Conservation (phyloP, 2,113 vertebrate genomes). For the Gopherus evgoodei region DNA sequence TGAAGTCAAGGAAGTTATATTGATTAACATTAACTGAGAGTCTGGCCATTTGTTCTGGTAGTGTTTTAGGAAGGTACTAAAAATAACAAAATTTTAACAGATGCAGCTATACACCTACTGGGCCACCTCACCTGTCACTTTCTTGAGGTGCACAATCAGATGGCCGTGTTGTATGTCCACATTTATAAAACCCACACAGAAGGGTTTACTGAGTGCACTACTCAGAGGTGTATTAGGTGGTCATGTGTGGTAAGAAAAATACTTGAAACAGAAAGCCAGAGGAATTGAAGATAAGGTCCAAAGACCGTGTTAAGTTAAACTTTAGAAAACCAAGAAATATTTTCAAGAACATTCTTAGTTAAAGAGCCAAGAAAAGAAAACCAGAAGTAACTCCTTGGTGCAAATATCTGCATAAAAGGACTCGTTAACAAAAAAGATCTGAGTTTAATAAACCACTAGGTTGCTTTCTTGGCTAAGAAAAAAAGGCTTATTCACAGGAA, state of each 20-base stretch:
- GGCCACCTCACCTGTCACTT: neutral
- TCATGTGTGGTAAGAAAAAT: slow-evolving; percentile 8
- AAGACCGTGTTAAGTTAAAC: slow-evolving; percentile 36
- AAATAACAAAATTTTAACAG: neutral
- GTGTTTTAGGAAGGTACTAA: neutral
- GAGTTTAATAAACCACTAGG: slow-evolving; percentile 54
- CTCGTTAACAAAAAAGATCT: slow-evolving; percentile 48
- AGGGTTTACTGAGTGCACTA: neutral
- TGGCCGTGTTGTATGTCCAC: neutral
- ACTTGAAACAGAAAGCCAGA: slow-evolving; percentile 42
- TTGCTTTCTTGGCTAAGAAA: slow-evolving; percentile 51
- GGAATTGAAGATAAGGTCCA: slow-evolving; percentile 46
- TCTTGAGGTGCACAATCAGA: neutral
- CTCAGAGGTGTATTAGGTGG: neutral
- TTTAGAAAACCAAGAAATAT: slow-evolving; percentile 36
- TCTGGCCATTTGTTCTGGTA: neutral
- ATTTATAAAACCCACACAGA: neutral
- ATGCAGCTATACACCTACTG: neutral
- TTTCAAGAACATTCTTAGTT: slow-evolving; percentile 67
- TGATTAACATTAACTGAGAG: neutral
- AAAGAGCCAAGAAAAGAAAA: slow-evolving; percentile 41
- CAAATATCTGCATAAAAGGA: neutral
- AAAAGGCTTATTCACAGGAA: slow-evolving; percentile 43
- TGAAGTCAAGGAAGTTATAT: neutral
- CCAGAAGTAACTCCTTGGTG: neutral